Conservation (phyloP, 2,113 vertebrate genomes). For the Sterrhoptilus dennistouni region DNA sequence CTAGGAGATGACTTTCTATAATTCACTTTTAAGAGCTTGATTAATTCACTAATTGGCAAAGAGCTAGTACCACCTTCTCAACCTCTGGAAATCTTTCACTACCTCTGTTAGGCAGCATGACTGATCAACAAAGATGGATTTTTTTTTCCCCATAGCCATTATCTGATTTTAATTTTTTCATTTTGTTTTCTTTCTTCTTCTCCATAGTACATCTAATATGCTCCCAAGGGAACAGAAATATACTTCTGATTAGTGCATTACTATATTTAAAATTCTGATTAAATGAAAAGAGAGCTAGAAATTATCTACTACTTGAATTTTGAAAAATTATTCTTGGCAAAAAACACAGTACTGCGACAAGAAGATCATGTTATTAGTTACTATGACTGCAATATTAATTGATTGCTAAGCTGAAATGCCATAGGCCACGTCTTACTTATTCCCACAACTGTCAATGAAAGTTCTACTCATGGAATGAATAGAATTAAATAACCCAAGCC, state of each 20-base stretch:
- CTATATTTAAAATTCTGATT: conserved; percentile 45
- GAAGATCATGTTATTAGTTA: conserved; percentile 2
- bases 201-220: neutral
- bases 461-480: neutral
- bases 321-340: conserved; percentile 9
- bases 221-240: conserved; percentile 24
- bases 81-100: neutral
- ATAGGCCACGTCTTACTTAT: neutral
- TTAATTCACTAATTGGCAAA: neutral
- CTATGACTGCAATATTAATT: conserved; percentile 41
- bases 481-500: conserved; percentile 37
- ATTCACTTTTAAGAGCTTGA: neutral
- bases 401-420: conserved; percentile 23
- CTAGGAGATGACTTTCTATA: neutral
- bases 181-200: neutral
- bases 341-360: neutral
- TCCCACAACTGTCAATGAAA: conserved; percentile 35
- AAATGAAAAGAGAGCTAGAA: conserved; percentile 9
- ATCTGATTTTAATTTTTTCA: neutral
- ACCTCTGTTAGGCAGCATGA: neutral
- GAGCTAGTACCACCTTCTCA: neutral
- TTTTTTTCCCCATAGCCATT: neutral
- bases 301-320: neutral
- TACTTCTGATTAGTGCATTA: neutral
- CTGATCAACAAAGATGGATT: neutral